These are phyloP conservation scores for Kuschelorhynchus macadamiae DNA, from an alignment of 2,888 invertebrate genomes.

Conservation along the genomic window DNA sequence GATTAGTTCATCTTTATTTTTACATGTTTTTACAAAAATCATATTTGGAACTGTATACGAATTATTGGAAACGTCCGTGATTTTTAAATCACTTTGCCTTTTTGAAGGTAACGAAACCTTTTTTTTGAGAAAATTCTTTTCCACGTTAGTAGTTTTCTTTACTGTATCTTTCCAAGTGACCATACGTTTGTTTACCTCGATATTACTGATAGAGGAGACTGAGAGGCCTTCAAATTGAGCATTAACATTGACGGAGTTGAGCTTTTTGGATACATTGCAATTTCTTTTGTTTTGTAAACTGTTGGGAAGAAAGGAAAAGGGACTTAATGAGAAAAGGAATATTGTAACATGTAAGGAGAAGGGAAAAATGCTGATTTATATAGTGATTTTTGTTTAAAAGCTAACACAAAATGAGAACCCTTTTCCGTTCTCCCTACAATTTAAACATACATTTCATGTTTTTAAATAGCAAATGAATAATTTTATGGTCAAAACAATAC, in stretches of 20 bases:
- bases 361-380: slow-evolving; percentile 50
- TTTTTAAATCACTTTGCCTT: no score
- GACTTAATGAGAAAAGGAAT: slow-evolving; percentile 36
- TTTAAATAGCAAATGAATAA: no score
- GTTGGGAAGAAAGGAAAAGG: slow-evolving; percentile 60
- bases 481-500: slow-evolving; percentile 21
- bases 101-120: no score
- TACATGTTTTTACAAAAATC: no score
- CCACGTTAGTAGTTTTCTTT: not conserved
- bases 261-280: slow-evolving; percentile 57
- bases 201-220: slow-evolving; percentile 58
- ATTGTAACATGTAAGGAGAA: slow-evolving; percentile 59
- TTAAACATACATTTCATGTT: no score
- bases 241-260: slow-evolving; percentile 66
- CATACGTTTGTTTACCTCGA: slow-evolving; percentile 53
- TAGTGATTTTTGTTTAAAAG: not conserved
- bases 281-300: slow-evolving; percentile 55
- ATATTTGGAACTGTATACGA: no score
- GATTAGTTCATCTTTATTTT: no score
- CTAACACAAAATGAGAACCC: slow-evolving; percentile 50
- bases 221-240: slow-evolving; percentile 61
- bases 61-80: no score
- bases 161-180: slow-evolving; percentile 62
- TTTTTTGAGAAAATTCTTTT: no score
- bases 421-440: slow-evolving; percentile 65